These are phyloP conservation scores for Sinella curviseta DNA, from an alignment of 1,140 invertebrate species.

Conservation along the genomic window DNA sequence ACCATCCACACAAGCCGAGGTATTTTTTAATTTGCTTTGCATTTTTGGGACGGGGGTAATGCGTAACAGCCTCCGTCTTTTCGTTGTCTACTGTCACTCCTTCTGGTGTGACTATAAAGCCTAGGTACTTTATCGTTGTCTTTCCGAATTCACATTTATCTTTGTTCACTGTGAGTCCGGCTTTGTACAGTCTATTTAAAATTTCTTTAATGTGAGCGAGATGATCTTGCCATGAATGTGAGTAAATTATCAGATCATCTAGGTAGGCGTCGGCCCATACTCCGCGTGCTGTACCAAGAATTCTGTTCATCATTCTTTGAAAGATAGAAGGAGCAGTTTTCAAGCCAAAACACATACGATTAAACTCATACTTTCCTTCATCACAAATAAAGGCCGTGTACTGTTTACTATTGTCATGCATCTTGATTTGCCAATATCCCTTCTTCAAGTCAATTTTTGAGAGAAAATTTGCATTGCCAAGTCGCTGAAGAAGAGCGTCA, in stretches of 20 bases:
- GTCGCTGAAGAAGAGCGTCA: too few species aligned
- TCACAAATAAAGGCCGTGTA: too few species aligned
- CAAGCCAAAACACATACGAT: too few species aligned
- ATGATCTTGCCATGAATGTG: neutral
- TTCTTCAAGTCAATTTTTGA: too few species aligned
- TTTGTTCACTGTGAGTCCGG: conserved; percentile 56
- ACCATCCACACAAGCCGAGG: conserved; percentile 56
- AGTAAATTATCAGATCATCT: neutral
- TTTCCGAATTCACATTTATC: too few species aligned
- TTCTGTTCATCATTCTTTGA: conserved; percentile 44
- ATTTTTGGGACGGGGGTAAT: conserved; percentile 55
- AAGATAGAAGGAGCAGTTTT: conserved; percentile 46
- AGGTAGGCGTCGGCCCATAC: neutral
- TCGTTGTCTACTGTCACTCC: conserved; percentile 56
- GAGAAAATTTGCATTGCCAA: too few species aligned
- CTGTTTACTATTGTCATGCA: too few species aligned
- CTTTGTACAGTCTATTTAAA: conserved; percentile 28
- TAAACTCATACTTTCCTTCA: too few species aligned
- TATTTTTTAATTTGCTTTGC: conserved; percentile 55
- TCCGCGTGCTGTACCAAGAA: conserved; percentile 29
- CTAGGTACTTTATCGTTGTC: too few species aligned
- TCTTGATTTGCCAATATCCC: too few species aligned
- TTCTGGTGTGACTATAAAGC: conserved; percentile 54
- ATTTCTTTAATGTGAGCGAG: neutral
- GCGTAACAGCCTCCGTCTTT: conserved; percentile 51